These are phyloP conservation scores for Cephalophus harveyi DNA, from an alignment of 2,113 vertebrate genomes.

Conservation along the genomic window DNA sequence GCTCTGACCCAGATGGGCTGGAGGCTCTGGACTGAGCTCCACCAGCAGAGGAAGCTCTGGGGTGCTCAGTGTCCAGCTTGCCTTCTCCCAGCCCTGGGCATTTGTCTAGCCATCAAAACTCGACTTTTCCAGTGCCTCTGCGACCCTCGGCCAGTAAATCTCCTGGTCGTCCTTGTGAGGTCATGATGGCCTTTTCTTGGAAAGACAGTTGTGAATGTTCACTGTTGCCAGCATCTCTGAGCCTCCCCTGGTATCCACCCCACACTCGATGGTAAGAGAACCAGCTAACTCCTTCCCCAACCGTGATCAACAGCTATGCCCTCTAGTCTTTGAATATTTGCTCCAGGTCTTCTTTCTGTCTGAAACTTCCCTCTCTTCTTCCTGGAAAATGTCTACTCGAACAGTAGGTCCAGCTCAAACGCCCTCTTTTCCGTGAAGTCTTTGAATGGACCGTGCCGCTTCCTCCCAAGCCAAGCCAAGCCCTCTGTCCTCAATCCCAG, in stretches of 20 bases:
- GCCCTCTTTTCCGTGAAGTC: background rate
- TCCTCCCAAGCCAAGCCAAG: background rate
- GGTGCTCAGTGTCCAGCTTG: fast-evolving
- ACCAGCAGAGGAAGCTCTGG: background rate
- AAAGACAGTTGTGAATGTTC: background rate
- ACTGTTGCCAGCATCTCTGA: background rate
- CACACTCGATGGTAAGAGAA: background rate
- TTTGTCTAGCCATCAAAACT: too few relatives aligned
- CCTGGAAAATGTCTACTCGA: background rate
- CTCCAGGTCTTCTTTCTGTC: background rate
- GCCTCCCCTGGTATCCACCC: background rate
- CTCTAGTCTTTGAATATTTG: background rate
- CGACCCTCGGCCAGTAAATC: fast-evolving
- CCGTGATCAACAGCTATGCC: fast-evolving
- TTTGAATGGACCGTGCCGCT: background rate
- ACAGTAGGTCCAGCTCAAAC: background rate
- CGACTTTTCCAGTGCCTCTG: too few relatives aligned
- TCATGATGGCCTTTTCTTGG: background rate
- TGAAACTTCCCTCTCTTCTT: background rate
- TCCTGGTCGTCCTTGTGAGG: fast-evolving
- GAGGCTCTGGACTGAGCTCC: background rate
- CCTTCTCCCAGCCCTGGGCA: background rate
- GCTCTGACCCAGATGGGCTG: background rate
- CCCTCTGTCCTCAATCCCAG: fast-evolving
- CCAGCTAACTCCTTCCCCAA: background rate